phyloP scores from a whole-genome alignment of 2,797 vertebrate genomes.

The Rhincodon typus region DNA sequence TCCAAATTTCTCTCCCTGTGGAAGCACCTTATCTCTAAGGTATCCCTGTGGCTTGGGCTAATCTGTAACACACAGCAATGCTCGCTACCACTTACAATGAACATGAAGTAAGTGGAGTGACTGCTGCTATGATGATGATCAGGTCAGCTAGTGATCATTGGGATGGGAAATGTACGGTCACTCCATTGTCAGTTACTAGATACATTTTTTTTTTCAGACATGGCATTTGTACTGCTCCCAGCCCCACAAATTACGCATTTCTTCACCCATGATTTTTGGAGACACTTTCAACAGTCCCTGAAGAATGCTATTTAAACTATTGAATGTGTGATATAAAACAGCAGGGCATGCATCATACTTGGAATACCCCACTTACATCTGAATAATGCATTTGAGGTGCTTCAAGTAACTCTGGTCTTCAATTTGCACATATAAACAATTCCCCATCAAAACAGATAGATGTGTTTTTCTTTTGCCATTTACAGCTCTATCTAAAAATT shows the following conservation, averaged over 20 bases:
- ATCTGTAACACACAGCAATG: neutral
- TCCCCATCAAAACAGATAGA: neutral
- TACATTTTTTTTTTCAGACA: neutral
- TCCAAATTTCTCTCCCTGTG: neutral
- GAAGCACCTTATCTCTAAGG: neutral
- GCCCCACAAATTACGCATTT: neutral
- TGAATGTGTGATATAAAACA: neutral
- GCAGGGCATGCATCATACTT: neutral
- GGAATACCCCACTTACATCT: neutral
- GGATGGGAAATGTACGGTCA: neutral
- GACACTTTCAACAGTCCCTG: neutral
- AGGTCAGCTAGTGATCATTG: too few relatives aligned
- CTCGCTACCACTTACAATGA: too few relatives aligned
- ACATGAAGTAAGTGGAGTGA: neutral
- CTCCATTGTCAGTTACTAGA: neutral
- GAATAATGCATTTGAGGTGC: neutral
- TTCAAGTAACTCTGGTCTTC: neutral
- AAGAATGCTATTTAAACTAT: neutral
- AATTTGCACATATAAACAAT: neutral
- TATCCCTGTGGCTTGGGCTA: neutral
- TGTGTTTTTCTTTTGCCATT: neutral
- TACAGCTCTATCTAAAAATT: neutral
- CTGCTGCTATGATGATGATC: neutral
- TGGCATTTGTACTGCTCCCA: neutral
- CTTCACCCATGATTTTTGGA: neutral